Evolutionary conservation across 2,888 invertebrate species (phyloP), one percentile per base, ranked within the genome.

Genomic region (Autographa pulchrina): DNA sequence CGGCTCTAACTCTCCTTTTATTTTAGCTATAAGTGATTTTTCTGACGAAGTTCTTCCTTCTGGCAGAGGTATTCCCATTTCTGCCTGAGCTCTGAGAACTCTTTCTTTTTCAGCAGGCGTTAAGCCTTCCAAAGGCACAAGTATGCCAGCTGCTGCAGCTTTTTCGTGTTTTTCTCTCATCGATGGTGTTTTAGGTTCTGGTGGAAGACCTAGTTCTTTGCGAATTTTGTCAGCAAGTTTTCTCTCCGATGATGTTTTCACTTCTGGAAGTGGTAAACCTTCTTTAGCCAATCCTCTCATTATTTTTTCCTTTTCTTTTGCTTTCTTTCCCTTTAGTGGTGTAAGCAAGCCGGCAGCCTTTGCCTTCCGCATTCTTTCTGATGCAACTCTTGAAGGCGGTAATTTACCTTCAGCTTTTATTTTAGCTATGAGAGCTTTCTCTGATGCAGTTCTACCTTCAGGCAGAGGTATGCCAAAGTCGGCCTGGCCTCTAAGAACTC

Each of bases 181-280:
- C n/a, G 3, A 59, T 7, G 75, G 16, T 13, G 84, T 78, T 71
- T 79, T 82, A 0, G 89, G 87, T 67, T 84, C 84, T 5, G 87
- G 82, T 4, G 88, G 88, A 5, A 88, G 65, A 9, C 87, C 86
- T 20, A 88, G 14, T n/a, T 88, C 86, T 48, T 75, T 69, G 35
- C 85, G 73, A 9, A 88, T 77, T 78, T 85, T 86, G 0, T 81
- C 74, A 6, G 85, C 72, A 0, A 89, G 13, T 56, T 85, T 80
- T 54, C 81, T 84, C 62, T 84, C 82, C 8, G 75, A 75, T 31
- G 61, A 13, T 5, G 75, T 72, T 62, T 70, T 65, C 0, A 63
- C 61, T 58, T 75, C 74, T 1, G 74, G 74, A 6, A 74, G 58
- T 2, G 74, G 74, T 6, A 74, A 14, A 0, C 74, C 74, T 62